A percentile compares a stretch with the other conserved stretches of the same genome.
phyloP scores from a whole-genome alignment of 2,113 vertebrate species.

The Nannospalax galili region DNA sequence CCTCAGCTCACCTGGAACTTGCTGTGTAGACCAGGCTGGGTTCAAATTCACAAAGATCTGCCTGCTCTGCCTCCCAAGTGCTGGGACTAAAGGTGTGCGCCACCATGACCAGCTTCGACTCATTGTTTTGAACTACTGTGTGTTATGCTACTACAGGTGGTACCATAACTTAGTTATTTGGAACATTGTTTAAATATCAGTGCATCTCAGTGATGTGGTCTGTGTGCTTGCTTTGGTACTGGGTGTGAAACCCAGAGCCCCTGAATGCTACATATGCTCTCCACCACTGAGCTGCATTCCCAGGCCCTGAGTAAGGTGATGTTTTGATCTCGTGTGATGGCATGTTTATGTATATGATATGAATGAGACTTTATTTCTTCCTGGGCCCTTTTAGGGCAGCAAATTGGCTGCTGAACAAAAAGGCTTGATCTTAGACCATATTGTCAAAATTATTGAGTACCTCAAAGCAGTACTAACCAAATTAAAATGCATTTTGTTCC shows the following conservation, averaged over 20 bases:
- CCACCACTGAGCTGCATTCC: background rate
- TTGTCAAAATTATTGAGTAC: background rate
- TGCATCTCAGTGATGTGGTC: background rate
- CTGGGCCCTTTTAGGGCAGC: background rate
- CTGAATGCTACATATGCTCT: background rate
- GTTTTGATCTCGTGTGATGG: conserved; percentile 41
- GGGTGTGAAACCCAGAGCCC: background rate
- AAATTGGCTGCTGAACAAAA: background rate
- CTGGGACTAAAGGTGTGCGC: too few relatives aligned
- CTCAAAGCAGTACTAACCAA: conserved; percentile 18
- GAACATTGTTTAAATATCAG: background rate
- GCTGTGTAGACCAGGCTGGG: too few relatives aligned
- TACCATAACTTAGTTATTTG: background rate
- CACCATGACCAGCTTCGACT: too few relatives aligned
- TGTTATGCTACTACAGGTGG: too few relatives aligned
- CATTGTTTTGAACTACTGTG: too few relatives aligned
- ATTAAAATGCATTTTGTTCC: conserved; percentile 37
- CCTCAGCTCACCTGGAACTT: too few relatives aligned
- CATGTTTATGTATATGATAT: conserved; percentile 33
- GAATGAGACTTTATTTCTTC: conserved; percentile 28
- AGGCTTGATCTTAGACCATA: background rate
- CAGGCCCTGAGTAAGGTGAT: background rate
- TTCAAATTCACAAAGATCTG: too few relatives aligned
- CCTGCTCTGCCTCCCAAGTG: too few relatives aligned
- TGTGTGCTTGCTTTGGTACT: background rate